A percentile compares a stretch with the other conserved stretches of the same genome.
phyloP scores from a whole-genome alignment of 2,113 vertebrate genomes.

The Psilopogon haemacephalus region DNA sequence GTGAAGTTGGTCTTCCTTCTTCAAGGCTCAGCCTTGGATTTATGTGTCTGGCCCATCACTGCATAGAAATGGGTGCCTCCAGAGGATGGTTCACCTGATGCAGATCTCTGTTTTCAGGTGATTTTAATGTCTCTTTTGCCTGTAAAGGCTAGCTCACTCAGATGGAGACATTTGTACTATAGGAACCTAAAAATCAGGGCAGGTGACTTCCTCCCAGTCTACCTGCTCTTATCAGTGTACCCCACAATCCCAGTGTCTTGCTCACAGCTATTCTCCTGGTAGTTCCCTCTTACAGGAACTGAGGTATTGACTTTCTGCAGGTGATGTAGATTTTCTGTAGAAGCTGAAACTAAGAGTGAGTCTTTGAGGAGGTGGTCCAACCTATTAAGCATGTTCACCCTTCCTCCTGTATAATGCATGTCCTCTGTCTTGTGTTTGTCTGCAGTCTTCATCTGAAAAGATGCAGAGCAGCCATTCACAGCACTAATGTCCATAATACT shows the following conservation, averaged over 20 bases:
- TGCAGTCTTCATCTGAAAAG: rapidly evolving
- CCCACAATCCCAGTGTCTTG: background rate
- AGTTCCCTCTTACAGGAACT: background rate
- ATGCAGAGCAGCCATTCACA: background rate
- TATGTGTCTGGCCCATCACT: rapidly evolving
- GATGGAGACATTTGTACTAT: background rate
- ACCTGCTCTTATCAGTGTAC: background rate
- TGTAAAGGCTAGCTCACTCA: background rate
- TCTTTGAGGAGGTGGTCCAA: background rate
- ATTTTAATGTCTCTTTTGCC: background rate
- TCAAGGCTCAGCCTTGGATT: background rate
- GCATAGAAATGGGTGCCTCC: background rate
- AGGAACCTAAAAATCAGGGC: background rate
- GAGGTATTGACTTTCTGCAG: background rate
- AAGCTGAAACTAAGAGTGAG: background rate
- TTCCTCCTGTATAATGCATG: rapidly evolving
- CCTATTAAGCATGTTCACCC: background rate
- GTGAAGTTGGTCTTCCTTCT: background rate
- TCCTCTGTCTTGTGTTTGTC: background rate
- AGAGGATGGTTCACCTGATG: background rate
- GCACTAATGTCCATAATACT: background rate
- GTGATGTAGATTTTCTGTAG: background rate
- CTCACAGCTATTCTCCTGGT: background rate
- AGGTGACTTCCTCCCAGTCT: background rate
- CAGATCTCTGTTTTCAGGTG: background rate